Conservation (phyloP, 2,113 vertebrate species). For the Oncorhynchus keta region DNA sequence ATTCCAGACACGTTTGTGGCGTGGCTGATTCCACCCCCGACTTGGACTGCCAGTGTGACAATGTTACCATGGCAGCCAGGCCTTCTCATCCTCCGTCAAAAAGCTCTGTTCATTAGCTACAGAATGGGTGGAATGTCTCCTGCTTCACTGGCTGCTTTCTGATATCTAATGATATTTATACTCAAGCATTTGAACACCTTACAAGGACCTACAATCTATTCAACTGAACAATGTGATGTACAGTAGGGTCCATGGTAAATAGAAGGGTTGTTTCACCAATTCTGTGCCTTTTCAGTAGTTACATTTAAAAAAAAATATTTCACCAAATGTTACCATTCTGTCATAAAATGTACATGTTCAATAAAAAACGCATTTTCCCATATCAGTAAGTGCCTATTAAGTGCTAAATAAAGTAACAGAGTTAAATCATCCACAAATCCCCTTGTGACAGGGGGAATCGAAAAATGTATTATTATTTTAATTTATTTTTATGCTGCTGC, state of each 20-base stretch:
- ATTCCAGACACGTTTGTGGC: conserved; percentile 31
- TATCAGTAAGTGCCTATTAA: too few relatives aligned
- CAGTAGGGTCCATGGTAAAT: not conserved
- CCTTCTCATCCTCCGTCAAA: conserved; percentile 50
- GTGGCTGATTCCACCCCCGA: conserved; percentile 15
- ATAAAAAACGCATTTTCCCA: too few relatives aligned
- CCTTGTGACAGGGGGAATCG: too few relatives aligned
- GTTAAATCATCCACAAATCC: too few relatives aligned
- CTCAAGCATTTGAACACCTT: conserved; percentile 15
- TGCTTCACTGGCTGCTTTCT: conserved; percentile 3
- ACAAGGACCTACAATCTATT: conserved; percentile 7
- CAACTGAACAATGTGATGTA: not conserved
- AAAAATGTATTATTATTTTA: too few relatives aligned
- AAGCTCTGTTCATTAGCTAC: conserved; percentile 43
- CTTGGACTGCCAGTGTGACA: conserved; percentile 52
- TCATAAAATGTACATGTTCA: too few relatives aligned
- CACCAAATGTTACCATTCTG: too few relatives aligned
- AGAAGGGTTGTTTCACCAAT: too few relatives aligned
- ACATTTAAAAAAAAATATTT: too few relatives aligned
- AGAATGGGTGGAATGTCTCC: conserved; percentile 40
- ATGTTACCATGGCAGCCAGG: conserved; percentile 71
- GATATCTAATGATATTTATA: not conserved
- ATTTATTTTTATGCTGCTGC: too few relatives aligned
- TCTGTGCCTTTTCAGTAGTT: too few relatives aligned
- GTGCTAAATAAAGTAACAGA: too few relatives aligned